phyloP scores from a whole-genome alignment of 2,888 invertebrate species.

The Ephialtes manifestator region DNA sequence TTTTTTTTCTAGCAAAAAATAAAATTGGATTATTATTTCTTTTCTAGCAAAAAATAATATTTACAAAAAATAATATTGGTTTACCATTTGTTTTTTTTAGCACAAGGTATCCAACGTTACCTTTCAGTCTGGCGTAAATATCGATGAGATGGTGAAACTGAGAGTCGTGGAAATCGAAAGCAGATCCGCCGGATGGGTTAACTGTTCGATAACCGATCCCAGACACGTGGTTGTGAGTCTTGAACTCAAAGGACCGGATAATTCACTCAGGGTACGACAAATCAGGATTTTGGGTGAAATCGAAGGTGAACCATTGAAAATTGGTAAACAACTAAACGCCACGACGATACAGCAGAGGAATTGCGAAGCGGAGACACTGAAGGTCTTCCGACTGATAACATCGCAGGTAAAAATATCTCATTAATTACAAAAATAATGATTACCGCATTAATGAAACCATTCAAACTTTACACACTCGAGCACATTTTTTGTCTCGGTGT shows the following conservation, averaged over 20 bases:
- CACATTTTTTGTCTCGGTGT: no score
- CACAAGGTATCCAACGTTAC: slow-evolving; percentile 95
- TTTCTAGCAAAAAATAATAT: no score
- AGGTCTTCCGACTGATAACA: slow-evolving; percentile 96
- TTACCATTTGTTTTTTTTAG: slow-evolving; percentile 87
- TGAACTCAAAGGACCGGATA: slow-evolving; percentile 96
- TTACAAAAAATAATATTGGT: no score
- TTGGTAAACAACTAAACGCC: slow-evolving; percentile 87
- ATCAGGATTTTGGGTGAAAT: slow-evolving; percentile 90
- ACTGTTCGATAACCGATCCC: slow-evolving; percentile 91
- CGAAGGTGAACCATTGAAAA: slow-evolving; percentile 87
- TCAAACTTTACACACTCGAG: neutral
- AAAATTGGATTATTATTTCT: neutral
- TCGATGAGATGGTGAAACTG: slow-evolving; percentile 93
- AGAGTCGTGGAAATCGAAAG: slow-evolving; percentile 95
- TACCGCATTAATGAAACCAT: neutral
- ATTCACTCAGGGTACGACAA: slow-evolving; percentile 95
- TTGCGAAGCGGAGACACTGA: slow-evolving; percentile 96
- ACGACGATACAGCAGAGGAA: slow-evolving; percentile 93
- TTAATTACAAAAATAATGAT: neutral
- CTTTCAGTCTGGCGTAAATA: slow-evolving; percentile 94
- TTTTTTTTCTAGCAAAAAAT: neutral
- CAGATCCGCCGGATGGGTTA: slow-evolving; percentile 96
- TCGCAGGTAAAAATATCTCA: slow-evolving; percentile 89
- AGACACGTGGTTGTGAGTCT: slow-evolving; percentile 90